Evolutionary conservation across 2,888 invertebrate species (phyloP), one percentile per base, ranked within the genome.

Genomic region (Hirtodrosophila trivittata): DNA sequence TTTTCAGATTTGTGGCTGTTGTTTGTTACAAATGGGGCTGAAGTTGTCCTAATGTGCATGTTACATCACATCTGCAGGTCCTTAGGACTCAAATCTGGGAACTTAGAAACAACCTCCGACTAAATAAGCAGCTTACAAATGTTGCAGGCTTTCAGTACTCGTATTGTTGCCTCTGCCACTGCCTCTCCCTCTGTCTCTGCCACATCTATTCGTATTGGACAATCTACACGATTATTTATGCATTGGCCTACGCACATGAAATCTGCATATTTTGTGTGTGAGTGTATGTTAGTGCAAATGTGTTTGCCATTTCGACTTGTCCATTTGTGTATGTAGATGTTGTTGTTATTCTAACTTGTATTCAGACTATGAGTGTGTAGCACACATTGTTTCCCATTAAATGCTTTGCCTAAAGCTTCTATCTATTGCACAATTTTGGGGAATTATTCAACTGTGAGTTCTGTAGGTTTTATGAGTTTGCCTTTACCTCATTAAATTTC

Each of bases 221-320:
- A 56, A 13, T 10, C 43, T 45, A 58, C 55, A 66, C 77, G 63
- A 80, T 83, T 78, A 84, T 84, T 70, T 84, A 83, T 84, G 77
- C 74, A 83, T 66, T 66, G 43, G 59, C 37, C 62, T 39, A 52
- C 37, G 60, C 67, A 57, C 55, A 67, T 59, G 39, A 55, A 51
- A 67, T 73, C 57, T 63, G 67, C 73, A 71, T 66, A 62, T 62
- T 39, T 39, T 37, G 7, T 18, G 18, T 28, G 21, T 50, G 9
- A 35, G n/a, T 10, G 21, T 47, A 7, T 41, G 12, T 30, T 18
- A 14, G 16, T 37, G 21, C n/a, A n/a, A n/a, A n/a, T 51, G 38
- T 51, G 41, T 54, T 59, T 55, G 41, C 38, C 28, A 58, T 63
- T 58, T 56, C 45, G 37, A 62, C 52, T 66, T 60, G 58, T 59